A percentile compares a stretch with the other conserved stretches of the same genome.
Conservation (phyloP, 2,797 vertebrate genomes). For the Characodon lateralis region DNA sequence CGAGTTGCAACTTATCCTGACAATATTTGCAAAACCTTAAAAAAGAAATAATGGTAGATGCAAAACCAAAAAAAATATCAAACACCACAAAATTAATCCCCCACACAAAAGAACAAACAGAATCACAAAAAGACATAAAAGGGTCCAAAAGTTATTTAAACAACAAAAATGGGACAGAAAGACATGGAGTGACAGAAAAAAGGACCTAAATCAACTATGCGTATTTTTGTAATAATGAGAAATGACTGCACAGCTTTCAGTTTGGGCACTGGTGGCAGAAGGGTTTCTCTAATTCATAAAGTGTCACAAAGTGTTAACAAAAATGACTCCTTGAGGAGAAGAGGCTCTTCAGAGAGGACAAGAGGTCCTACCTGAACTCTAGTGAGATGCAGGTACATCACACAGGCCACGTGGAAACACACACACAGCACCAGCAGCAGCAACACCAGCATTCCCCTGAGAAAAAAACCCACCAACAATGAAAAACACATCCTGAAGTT, state of each 20-base stretch:
- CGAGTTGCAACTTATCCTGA: too few species aligned
- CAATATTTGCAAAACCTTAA: neutral
- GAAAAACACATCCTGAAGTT: neutral
- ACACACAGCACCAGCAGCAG: slow-evolving; percentile 94
- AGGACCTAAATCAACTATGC: neutral
- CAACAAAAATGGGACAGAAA: too few species aligned
- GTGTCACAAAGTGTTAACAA: neutral
- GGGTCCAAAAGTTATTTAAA: neutral
- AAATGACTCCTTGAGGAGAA: neutral
- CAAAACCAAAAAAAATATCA: neutral
- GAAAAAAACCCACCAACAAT: slow-evolving; percentile 10
- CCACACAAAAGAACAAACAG: neutral
- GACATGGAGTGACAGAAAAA: neutral
- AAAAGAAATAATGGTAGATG: neutral
- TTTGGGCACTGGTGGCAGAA: neutral
- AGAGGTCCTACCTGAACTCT: slow-evolving; percentile 86
- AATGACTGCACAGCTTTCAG: neutral
- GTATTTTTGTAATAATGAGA: neutral
- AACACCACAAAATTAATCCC: too few species aligned
- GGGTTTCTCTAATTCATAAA: neutral
- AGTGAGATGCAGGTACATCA: slow-evolving; percentile 94
- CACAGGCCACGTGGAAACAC: slow-evolving; percentile 95
- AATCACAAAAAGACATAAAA: neutral
- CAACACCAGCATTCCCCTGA: slow-evolving; percentile 89
- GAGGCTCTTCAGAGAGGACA: neutral